phyloP scores from a whole-genome alignment of 2,888 invertebrate genomes.

The Tortricodes alternella region DNA sequence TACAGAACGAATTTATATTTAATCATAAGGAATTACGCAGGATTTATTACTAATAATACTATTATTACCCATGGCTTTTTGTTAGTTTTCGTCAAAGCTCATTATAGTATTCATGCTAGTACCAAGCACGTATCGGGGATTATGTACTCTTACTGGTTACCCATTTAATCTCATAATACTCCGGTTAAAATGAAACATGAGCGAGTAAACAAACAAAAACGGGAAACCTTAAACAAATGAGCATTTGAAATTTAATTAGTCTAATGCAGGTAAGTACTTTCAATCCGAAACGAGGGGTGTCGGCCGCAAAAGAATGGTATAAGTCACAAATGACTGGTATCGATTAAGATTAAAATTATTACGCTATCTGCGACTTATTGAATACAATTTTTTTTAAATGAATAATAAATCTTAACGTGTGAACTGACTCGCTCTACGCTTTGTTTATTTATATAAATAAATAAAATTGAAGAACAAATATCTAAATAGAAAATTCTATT shows the following conservation, averaged over 20 bases:
- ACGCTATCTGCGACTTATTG: no score
- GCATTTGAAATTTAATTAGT: conserved; percentile 65
- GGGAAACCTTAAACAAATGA: conserved; percentile 48
- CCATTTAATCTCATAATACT: conserved; percentile 25
- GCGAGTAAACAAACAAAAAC: conserved; percentile 36
- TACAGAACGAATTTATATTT: no score
- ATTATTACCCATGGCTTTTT: background rate
- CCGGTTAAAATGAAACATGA: conserved; percentile 6
- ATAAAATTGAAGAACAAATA: no score
- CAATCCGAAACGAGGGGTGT: conserved; percentile 50
- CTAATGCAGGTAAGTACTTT: conserved; percentile 56
- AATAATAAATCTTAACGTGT: no score
- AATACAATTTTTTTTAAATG: no score
- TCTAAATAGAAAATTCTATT: no score
- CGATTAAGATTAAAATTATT: no score
- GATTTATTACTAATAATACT: no score
- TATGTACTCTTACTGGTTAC: conserved; percentile 6
- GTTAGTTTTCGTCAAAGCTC: background rate
- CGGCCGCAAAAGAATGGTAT: conserved; percentile 36
- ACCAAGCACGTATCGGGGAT: background rate
- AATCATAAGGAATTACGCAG: no score
- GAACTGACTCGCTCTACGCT: no score
- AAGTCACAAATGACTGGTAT: conserved; percentile 22
- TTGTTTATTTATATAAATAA: no score
- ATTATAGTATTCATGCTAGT: background rate